Conservation (phyloP, 2,113 vertebrate genomes). For the Atherinomorus stipes region DNA sequence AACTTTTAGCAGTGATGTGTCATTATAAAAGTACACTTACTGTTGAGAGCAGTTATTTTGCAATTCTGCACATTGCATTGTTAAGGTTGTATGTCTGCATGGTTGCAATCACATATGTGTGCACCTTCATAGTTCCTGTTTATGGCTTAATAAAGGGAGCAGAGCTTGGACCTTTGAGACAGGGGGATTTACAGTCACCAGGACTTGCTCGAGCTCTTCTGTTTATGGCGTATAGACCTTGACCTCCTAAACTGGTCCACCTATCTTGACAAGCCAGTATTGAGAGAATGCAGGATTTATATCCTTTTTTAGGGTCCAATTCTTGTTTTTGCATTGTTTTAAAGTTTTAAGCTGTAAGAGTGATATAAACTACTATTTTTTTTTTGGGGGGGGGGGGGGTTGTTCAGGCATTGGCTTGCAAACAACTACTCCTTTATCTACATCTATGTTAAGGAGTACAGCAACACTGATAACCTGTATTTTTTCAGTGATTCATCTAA, state of each 20-base stretch:
- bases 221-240: conserved; percentile 69
- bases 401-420: too few relatives aligned
- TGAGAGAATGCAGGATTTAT: not conserved
- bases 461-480: too few relatives aligned
- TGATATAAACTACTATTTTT: too few relatives aligned
- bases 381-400: too few relatives aligned
- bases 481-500: too few relatives aligned
- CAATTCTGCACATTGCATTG: not conserved
- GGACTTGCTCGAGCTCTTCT: conserved; percentile 18
- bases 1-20: not conserved
- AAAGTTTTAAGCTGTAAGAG: conserved; percentile 1
- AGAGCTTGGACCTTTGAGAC: conserved; percentile 54
- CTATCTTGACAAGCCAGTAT: conserved; percentile 19
- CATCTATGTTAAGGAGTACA: too few relatives aligned
- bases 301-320: not conserved
- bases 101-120: not conserved
- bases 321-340: not conserved
- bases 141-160: conserved; percentile 30
- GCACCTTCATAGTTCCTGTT: conserved; percentile 19
- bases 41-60: conserved; percentile 13
- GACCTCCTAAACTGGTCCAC: conserved; percentile 40
- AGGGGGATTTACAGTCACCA: conserved; percentile 16
- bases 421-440: too few relatives aligned
- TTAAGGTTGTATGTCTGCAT: not conserved
- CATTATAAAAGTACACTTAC: conserved; percentile 18